These are phyloP conservation scores for Dryocosmus kuriphilus DNA, from an alignment of 2,888 invertebrate species.

Conservation along the genomic window DNA sequence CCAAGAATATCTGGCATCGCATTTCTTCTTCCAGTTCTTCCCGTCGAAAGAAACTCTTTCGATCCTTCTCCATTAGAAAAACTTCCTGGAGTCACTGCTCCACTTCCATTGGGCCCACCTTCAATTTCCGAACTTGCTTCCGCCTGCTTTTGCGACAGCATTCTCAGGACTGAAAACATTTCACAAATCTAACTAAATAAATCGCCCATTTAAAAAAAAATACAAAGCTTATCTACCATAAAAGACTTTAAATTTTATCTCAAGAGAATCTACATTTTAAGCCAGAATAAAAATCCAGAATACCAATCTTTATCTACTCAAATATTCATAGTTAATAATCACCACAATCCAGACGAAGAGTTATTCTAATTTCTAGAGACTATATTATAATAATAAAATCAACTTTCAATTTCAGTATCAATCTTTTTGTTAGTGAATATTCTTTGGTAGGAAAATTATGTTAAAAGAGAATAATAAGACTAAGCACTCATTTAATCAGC, in stretches of 20 bases:
- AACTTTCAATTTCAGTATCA: too few relatives aligned
- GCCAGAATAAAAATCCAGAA: not conserved
- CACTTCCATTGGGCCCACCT: slow-evolving; percentile 59
- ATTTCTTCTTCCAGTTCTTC: slow-evolving; percentile 92
- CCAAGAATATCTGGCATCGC: slow-evolving; percentile 92
- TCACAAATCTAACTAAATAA: not conserved
- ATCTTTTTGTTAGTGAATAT: not conserved
- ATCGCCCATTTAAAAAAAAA: not conserved
- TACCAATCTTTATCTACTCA: not conserved
- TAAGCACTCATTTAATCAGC: not conserved
- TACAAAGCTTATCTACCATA: not conserved
- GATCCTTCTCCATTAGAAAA: slow-evolving; percentile 80
- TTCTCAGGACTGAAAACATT: slow-evolving; percentile 67
- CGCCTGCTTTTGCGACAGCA: slow-evolving; percentile 71
- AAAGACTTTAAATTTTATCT: not conserved
- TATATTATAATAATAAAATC: not conserved
- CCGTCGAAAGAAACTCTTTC: slow-evolving; percentile 90
- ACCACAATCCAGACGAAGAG: not conserved
- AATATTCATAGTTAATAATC: not conserved
- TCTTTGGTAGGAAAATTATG: not conserved
- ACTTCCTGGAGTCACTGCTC: slow-evolving; percentile 70
- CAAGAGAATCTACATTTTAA: not conserved
- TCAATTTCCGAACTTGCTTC: slow-evolving; percentile 62
- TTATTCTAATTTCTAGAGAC: not conserved
- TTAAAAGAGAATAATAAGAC: not conserved